A percentile compares a stretch with the other conserved stretches of the same genome.
Evolutionary conservation across 2,888 invertebrate species (phyloP).

Genomic region (Alcis repandata): DNA sequence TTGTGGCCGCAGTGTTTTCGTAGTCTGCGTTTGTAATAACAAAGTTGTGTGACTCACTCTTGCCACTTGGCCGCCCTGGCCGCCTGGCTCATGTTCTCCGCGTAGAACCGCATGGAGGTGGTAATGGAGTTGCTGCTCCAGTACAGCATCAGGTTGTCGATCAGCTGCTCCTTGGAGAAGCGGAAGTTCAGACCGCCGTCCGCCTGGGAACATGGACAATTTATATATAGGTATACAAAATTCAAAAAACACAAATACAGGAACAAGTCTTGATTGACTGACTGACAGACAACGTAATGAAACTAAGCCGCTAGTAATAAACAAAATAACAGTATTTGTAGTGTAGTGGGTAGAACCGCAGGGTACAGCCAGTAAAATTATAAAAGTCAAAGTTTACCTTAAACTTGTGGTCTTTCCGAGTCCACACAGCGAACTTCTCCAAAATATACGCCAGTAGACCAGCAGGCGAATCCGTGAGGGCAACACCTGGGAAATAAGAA

Average conservation of each 20-base stretch:
- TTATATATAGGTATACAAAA: no score
- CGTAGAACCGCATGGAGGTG: constrained; percentile 91
- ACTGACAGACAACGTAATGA: no score
- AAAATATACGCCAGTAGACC: constrained; percentile 94
- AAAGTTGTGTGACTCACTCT: constrained; percentile 76
- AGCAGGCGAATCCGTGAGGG: constrained; percentile 90
- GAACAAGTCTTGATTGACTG: no score
- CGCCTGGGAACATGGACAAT: constrained; percentile 32
- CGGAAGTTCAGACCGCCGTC: constrained; percentile 90
- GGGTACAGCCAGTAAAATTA: no score
- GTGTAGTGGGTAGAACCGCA: no score
- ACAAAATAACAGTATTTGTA: no score
- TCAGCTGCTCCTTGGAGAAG: constrained; percentile 89
- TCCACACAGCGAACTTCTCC: constrained; percentile 95
- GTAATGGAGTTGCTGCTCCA: constrained; percentile 92
- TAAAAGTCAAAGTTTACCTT: constrained; percentile 55
- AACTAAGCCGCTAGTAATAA: no score
- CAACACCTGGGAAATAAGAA: constrained; percentile 57
- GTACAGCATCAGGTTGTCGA: constrained; percentile 95
- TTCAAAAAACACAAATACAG: no score
- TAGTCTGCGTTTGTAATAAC: no score
- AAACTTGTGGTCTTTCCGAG: constrained; percentile 74
- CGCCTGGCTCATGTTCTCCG: constrained; percentile 85
- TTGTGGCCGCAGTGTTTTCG: no score
- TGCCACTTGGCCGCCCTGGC: constrained; percentile 61